phyloP scores from a whole-genome alignment of 2,888 invertebrate genomes.

The Luffia ferchaultella region DNA sequence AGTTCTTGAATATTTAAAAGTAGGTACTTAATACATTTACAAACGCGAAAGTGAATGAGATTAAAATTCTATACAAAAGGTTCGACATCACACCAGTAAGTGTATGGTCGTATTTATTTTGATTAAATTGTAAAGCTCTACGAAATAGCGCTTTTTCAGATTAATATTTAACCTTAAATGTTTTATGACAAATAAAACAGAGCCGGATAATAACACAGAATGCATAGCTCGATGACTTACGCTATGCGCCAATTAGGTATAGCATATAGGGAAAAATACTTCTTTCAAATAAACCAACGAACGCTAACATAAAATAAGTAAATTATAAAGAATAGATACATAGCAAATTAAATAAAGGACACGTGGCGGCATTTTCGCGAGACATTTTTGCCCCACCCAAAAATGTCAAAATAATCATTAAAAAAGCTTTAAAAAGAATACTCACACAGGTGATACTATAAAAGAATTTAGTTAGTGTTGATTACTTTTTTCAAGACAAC shows the following conservation, averaged over 20 bases:
- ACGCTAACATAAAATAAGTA: neutral
- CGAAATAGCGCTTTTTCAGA: neutral
- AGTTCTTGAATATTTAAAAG: neutral
- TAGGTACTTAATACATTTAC: neutral
- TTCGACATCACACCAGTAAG: neutral
- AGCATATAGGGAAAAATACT: neutral
- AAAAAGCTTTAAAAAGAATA: neutral
- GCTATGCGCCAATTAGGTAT: neutral
- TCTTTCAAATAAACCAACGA: neutral
- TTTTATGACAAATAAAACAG: neutral
- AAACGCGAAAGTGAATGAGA: neutral
- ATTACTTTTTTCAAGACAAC: neutral
- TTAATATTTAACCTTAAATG: neutral
- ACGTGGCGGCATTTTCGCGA: conserved; percentile 55
- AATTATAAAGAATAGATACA: conserved; percentile 19
- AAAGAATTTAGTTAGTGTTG: neutral
- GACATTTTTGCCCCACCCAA: conserved; percentile 60
- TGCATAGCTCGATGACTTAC: neutral
- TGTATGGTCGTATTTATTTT: too few species aligned
- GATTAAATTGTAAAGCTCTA: neutral
- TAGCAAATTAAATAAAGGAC: conserved; percentile 41
- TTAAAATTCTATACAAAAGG: neutral
- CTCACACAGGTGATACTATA: neutral
- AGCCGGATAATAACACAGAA: too few species aligned
- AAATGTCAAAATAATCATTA: conserved; percentile 41